Evolutionary conservation across 2,888 invertebrate genomes (phyloP).

Genomic region (Helleia helle): DNA sequence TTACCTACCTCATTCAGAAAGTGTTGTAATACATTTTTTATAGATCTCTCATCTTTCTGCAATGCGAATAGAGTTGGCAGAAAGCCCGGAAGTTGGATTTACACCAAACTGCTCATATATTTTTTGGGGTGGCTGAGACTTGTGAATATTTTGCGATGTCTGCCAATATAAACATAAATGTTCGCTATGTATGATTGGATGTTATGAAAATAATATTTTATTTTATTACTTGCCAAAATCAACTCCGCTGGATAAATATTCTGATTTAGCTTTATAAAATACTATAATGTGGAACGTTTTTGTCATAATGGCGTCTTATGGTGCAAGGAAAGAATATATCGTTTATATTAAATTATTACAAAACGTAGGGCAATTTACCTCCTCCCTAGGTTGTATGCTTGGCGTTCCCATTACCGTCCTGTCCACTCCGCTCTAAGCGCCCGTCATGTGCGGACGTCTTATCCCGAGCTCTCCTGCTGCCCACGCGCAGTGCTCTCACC

Average conservation of each 20-base stretch:
- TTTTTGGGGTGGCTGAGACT: constrained; percentile 25
- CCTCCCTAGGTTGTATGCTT: too few species aligned
- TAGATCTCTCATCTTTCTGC: constrained; percentile 50
- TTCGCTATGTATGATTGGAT: constrained; percentile 6
- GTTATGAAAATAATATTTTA: constrained; percentile 8
- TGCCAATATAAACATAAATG: constrained; percentile 23
- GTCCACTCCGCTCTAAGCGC: too few species aligned
- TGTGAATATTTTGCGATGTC: constrained; percentile 25
- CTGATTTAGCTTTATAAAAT: neutral
- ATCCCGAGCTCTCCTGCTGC: too few species aligned
- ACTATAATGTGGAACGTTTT: too few species aligned
- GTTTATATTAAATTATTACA: too few species aligned
- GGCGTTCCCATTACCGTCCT: too few species aligned
- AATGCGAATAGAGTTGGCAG: constrained; percentile 50
- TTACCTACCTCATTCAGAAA: constrained; percentile 21
- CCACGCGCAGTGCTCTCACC: too few species aligned
- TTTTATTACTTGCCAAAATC: constrained; percentile 6
- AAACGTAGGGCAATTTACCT: too few species aligned
- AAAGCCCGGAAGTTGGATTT: constrained; percentile 40
- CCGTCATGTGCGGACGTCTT: too few species aligned
- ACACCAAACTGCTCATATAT: constrained; percentile 35
- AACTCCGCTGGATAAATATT: constrained; percentile 3
- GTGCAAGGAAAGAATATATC: too few species aligned
- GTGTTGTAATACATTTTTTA: constrained; percentile 34
- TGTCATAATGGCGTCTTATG: too few species aligned